Conservation (phyloP, 23 tunicate species). For the Clavelina lepadiformis region DNA sequence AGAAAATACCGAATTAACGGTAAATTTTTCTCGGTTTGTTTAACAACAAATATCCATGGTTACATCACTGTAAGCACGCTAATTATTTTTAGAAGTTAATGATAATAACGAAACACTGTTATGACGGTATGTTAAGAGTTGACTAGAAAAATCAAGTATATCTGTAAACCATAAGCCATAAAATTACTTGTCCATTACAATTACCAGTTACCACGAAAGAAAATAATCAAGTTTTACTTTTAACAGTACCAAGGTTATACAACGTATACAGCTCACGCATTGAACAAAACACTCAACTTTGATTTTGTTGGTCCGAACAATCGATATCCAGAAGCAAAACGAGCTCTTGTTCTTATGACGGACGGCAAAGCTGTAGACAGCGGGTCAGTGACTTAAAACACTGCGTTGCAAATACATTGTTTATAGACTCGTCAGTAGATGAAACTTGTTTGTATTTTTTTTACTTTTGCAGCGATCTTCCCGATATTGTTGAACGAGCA, state of each 20-base stretch:
- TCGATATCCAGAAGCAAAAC: constrained; percentile 66
- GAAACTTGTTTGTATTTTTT: neutral
- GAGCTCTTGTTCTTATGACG: constrained; percentile 62
- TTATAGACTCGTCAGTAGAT: neutral
- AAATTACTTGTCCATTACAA: neutral
- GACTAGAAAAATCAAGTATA: too few relatives aligned
- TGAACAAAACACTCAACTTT: constrained; percentile 54
- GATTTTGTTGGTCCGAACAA: constrained; percentile 40
- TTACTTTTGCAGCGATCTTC: constrained; percentile 39
- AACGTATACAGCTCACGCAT: constrained; percentile 78
- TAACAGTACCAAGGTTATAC: constrained; percentile 68
- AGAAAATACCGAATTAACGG: too few relatives aligned
- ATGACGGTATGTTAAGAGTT: too few relatives aligned
- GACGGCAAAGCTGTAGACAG: constrained; percentile 77
- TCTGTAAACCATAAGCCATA: neutral
- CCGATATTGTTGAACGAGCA: constrained; percentile 36
- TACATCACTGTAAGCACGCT: too few relatives aligned
- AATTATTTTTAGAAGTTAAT: neutral
- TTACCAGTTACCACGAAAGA: neutral
- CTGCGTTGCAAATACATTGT: neutral
- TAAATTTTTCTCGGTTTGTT: too few relatives aligned
- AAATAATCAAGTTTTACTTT: neutral
- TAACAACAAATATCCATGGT: too few relatives aligned
- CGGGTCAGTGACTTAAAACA: constrained; percentile 20
- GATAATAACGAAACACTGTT: too few relatives aligned